Conservation (phyloP, 2,888 invertebrate species). For the Xylota segnis region DNA sequence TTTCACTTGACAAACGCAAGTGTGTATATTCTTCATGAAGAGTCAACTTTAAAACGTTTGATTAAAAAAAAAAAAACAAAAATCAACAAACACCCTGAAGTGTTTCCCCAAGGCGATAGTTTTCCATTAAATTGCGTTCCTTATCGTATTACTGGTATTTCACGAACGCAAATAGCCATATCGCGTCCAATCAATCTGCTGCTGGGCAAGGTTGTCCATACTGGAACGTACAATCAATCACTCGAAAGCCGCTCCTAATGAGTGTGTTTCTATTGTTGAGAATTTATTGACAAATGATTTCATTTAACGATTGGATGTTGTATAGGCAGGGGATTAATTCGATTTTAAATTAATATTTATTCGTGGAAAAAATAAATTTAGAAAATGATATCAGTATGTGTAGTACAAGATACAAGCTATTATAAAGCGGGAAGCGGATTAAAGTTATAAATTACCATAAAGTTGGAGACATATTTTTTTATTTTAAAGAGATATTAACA, state of each 20-base stretch:
- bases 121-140: constrained; percentile 40
- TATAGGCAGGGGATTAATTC: constrained; percentile 11
- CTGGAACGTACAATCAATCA: constrained; percentile 58
- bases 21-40: constrained; percentile 8
- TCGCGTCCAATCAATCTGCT: constrained; percentile 51
- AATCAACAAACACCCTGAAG: background rate
- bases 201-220: constrained; percentile 45
- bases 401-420: background rate
- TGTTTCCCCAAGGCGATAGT: constrained; percentile 38
- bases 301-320: constrained; percentile 29
- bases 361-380: background rate
- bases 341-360: constrained; percentile 39
- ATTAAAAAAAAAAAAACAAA: constrained; percentile 5
- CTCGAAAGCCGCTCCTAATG: constrained; percentile 56
- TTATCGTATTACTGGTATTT: constrained; percentile 41
- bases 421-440: too few species aligned
- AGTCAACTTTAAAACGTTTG: constrained; percentile 47
- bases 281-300: constrained; percentile 58
- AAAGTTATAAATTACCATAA: too few species aligned
- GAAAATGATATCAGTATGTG: background rate
- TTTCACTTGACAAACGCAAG: constrained; percentile 25
- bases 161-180: constrained; percentile 41
- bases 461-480: too few species aligned
- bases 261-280: constrained; percentile 46
- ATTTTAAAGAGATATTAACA: too few species aligned